Conservation (phyloP, 2,797 vertebrate genomes). For the Pipistrellus pygmaeus region DNA sequence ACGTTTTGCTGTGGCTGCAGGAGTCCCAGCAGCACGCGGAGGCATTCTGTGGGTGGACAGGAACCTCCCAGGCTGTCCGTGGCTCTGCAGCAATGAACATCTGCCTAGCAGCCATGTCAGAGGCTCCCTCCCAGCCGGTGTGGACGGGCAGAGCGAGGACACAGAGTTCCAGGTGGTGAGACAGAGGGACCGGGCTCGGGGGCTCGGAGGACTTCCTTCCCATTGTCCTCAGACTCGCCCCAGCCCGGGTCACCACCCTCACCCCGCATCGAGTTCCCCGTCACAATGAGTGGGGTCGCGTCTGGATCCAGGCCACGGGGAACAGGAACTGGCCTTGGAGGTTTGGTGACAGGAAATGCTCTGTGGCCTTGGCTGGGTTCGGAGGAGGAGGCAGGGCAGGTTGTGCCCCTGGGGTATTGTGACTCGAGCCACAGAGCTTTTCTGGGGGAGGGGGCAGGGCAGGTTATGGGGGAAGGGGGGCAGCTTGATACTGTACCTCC, state of each 20-base stretch:
- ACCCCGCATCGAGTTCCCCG: background rate
- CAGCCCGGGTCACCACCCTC: background rate
- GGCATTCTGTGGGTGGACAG: background rate
- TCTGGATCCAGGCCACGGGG: background rate
- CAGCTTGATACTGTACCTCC: background rate
- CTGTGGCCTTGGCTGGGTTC: background rate
- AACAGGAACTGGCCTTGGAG: background rate
- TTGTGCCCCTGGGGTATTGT: background rate
- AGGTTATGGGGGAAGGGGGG: accelerated
- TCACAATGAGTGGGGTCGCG: background rate
- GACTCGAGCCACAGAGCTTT: background rate
- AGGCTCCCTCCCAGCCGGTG: accelerated
- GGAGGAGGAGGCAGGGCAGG: background rate
- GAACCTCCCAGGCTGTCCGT: accelerated
- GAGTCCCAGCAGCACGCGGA: background rate
- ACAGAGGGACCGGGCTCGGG: background rate
- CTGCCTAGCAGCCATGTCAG: accelerated
- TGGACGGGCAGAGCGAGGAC: background rate
- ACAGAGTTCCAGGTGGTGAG: too few relatives aligned
- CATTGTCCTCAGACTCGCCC: background rate
- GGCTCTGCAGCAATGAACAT: background rate
- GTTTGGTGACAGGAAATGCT: conserved; percentile 19
- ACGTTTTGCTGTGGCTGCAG: accelerated
- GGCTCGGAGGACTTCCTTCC: background rate
- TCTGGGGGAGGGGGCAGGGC: too few relatives aligned